Evolutionary conservation across 2,797 vertebrate species (phyloP).

Genomic region (Rhinogobio ventralis): DNA sequence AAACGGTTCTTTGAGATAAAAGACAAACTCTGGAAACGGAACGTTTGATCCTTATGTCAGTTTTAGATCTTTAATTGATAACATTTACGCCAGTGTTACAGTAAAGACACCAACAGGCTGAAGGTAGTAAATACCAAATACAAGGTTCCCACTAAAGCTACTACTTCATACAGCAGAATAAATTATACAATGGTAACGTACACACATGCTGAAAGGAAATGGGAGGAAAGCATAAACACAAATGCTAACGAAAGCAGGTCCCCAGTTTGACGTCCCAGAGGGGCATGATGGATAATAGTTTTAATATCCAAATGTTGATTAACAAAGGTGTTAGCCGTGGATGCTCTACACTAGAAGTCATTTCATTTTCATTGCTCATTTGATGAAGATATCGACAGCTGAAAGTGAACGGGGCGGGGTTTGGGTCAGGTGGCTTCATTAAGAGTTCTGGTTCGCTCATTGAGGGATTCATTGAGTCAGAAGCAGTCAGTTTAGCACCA

Average conservation of each 20-base stretch:
- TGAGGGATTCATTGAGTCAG: constrained; percentile 1
- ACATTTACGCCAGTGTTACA: constrained; percentile 99
- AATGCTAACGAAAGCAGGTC: constrained; percentile 77
- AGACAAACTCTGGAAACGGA: neutral
- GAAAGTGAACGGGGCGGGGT: constrained; percentile 27
- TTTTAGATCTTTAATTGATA: constrained; percentile 94
- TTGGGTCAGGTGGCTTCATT: neutral
- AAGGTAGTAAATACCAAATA: constrained; percentile 98
- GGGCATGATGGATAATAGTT: constrained; percentile 67
- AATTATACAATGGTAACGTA: constrained; percentile 99
- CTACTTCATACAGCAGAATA: constrained; percentile 99
- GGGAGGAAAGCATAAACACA: constrained; percentile 80
- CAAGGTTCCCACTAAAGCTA: constrained; percentile 96
- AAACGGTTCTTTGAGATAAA: neutral
- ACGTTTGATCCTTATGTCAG: constrained; percentile 49
- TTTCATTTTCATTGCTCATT: constrained; percentile 60
- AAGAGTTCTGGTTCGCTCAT: constrained; percentile 47
- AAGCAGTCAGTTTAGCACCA: constrained; percentile 32
- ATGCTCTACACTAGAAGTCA: constrained; percentile 77
- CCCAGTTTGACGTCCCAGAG: constrained; percentile 67
- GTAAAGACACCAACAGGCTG: constrained; percentile 98
- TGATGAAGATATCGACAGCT: constrained; percentile 77
- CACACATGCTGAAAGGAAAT: constrained; percentile 84
- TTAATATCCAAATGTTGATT: constrained; percentile 81
- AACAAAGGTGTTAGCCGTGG: constrained; percentile 78